Base-by-base conservation (phyloP, 2,113 vertebrate genomes). In the Corydoras maculifer region DNA sequence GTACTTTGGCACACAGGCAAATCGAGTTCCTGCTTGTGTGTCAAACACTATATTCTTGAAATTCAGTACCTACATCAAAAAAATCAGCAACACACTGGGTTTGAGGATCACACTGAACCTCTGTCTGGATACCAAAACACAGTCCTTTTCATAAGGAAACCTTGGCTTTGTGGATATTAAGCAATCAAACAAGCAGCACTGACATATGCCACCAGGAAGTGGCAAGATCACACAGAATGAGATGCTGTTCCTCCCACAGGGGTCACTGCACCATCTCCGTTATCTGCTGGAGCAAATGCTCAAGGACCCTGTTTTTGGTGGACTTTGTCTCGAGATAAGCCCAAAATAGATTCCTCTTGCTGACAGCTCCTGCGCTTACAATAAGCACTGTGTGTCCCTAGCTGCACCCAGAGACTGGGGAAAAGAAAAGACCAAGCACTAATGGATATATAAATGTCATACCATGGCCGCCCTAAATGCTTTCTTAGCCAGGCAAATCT, bases 241-340 rank as follows among this genome's bases (percentile, higher is more conserved):
- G 54, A 58, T 63, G 54, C 58, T 60, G 3, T 25, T 68, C 82
- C 74, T 76, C 30, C 84, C 85, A 85, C 13, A 54, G 82, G 82
- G 86, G 83, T 85, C 82, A 85, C 80, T 70, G 78, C 79, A 82
- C 86, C 81, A 85, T 86, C 85, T 71, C 35, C 79, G 83, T 88
- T 91, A 89, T 89, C 87, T 86, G 68, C 68, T 8, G 31, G 64
- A 76, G 79, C 72, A 76, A 73, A 70, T 25, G 80, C 82, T 82
- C 59, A 77, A 80, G 81, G 80, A 79, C 80, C 78, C 68, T 68
- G 35, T 84, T 85, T 86, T 78, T 55, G 69, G 77, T 79, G 50
- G 51, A 63, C 76, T 77, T 62, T 71, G 8, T 73, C 83, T 84
- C 54, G 65, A 88, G 88, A 90, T 90, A 89, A 86, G 77, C 76